These are phyloP conservation scores for Pluvialis apricaria DNA, from an alignment of 2,113 vertebrate genomes.

Conservation along the genomic window DNA sequence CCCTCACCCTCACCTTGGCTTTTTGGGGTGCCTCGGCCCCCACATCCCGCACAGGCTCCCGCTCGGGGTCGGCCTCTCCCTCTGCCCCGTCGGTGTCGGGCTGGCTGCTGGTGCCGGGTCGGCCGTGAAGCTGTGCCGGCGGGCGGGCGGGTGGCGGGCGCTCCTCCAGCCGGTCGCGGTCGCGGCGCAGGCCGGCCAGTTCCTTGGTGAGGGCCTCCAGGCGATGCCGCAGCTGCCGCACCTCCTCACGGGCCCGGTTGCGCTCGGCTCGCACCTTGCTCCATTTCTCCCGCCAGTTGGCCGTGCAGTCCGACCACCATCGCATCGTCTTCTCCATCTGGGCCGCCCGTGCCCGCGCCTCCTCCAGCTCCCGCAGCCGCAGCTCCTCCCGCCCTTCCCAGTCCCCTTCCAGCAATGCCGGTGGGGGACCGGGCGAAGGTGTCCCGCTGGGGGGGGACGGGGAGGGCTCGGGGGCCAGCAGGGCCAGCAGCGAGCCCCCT, in stretches of 20 bases:
- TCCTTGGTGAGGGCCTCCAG: conserved; percentile 93
- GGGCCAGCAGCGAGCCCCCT: conserved; percentile 78
- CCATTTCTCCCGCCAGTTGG: conserved; percentile 99
- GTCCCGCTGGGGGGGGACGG: conserved; percentile 86
- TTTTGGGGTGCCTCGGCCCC: conserved; percentile 75
- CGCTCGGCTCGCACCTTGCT: conserved; percentile 95
- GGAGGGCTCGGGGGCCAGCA: conserved; percentile 83
- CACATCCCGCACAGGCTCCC: conserved; percentile 88
- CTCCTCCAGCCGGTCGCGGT: conserved; percentile 83
- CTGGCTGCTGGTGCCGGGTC: fast-evolving
- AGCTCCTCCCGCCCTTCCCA: conserved; percentile 97
- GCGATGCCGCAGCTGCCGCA: conserved; percentile 88
- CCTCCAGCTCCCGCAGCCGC: conserved; percentile 90
- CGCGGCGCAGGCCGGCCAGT: conserved; percentile 83
- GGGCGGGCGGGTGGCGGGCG: conserved; percentile 78
- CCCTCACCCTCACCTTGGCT: conserved; percentile 51
- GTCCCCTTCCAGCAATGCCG: conserved; percentile 77
- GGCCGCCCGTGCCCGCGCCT: conserved; percentile 88
- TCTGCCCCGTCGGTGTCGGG: fast-evolving
- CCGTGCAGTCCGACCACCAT: conserved; percentile 98
- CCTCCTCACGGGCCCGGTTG: conserved; percentile 91
- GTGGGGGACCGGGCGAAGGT: conserved; percentile 83
- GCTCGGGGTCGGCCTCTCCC: conserved; percentile 71
- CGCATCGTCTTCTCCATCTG: conserved; percentile 99
- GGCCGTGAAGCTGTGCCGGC: conserved; percentile 24